Evolutionary conservation across 2,888 invertebrate species (phyloP), one percentile per base, ranked within the genome.

Genomic region (Drosophila merina): DNA sequence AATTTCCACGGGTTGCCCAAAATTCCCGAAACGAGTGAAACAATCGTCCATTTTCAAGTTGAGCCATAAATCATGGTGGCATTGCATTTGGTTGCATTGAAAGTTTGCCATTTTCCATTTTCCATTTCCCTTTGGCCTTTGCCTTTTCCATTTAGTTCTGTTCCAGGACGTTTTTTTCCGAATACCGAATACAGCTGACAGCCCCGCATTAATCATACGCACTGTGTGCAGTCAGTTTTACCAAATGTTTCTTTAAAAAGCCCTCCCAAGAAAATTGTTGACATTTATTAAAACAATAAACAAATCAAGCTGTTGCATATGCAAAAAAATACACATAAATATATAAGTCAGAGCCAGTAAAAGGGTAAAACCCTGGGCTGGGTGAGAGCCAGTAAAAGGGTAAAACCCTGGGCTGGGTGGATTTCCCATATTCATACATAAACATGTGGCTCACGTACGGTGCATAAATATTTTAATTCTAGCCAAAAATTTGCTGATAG

Each of bases 201-300:
- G 26, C 30, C 10, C 20, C 30, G 40, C 62, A 70, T 70, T 60
- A 70, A 71, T 70, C 70, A 70, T 56, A 59, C 55, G 60, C 47
- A 44, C 49, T 64, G 66, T 48, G 30, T 25, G 47, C 51, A 38
- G 44, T 36, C 30, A 12, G n/a, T 44, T 12, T 48, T 38, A 26
- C 26, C 2, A 48, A 66, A 59, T 57, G 56, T 54, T 72, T 68
- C 77, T 73, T 83, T 80, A 83, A 42, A 82, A 84, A 83, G 84
- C 68, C 60, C 64, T 47, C 70, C 72, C 67, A 72, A 71, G 73
- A 66, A 69, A 66, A 64, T 64, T 77, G 77, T 79, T 88, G 87
- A 86, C 86, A 75, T 88, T 88, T 84, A 84, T 83, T 84, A 64
- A 84, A 83, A 88, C 82, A 86, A 88, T 84, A 74, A 84, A 84